These are phyloP conservation scores for Sebastiscus albofasciatus DNA, from an alignment of 2,797 vertebrate species.

Conservation along the genomic window DNA sequence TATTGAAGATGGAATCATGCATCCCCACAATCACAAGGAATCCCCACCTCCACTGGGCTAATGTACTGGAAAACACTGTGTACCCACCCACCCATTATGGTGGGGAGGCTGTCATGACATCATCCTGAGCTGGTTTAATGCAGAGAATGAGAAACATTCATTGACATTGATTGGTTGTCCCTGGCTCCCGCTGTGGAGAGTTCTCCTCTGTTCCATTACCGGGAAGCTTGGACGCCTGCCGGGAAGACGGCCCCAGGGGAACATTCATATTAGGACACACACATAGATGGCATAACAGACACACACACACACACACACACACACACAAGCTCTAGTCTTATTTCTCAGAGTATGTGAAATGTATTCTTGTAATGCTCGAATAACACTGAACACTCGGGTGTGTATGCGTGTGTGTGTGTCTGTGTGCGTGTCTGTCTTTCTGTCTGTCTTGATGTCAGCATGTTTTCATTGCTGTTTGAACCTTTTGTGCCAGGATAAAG, in stretches of 20 bases:
- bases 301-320: neutral
- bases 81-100: neutral
- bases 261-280: conserved; percentile 35
- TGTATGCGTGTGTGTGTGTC: neutral
- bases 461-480: conserved; percentile 53
- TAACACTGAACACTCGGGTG: neutral
- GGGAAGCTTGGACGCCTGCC: conserved; percentile 61
- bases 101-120: conserved; percentile 47
- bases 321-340: neutral
- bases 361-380: neutral
- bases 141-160: conserved; percentile 18
- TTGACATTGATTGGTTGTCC: conserved; percentile 64
- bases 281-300: neutral
- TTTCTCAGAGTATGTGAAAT: neutral
- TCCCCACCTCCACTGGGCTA: neutral
- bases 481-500: conserved; percentile 60
- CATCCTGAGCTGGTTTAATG: conserved; percentile 26
- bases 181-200: conserved; percentile 47
- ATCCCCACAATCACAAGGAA: neutral
- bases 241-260: conserved; percentile 46
- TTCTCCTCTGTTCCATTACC: conserved; percentile 59
- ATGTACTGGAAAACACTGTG: conserved; percentile 15
- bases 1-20: neutral
- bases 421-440: neutral
- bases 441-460: conserved; percentile 13